phyloP scores from a whole-genome alignment of 1,140 invertebrate species.

The Orchestia grillus region DNA sequence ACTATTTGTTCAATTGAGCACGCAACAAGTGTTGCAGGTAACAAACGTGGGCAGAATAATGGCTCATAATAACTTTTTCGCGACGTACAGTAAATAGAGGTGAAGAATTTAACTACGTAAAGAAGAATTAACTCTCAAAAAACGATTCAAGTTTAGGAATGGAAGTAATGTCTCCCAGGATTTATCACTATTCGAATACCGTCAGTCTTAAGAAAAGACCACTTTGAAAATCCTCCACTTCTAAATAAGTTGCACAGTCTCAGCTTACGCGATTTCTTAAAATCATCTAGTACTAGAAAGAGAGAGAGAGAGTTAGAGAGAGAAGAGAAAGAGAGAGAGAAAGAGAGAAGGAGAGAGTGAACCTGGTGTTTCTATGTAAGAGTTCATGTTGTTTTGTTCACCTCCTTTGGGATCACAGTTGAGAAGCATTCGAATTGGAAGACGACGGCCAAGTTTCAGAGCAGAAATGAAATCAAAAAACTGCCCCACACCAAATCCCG shows the following conservation, averaged over 20 bases:
- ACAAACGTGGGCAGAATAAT: not conserved
- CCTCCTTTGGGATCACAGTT: not conserved
- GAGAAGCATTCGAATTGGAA: not conserved
- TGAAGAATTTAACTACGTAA: not conserved
- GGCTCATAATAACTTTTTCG: not conserved
- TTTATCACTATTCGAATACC: too few species aligned
- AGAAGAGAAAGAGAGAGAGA: too few species aligned
- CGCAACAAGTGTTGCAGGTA: not conserved
- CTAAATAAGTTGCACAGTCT: too few species aligned
- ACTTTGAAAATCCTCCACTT: too few species aligned
- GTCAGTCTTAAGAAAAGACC: too few species aligned
- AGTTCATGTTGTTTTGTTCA: not conserved
- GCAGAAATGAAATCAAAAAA: not conserved
- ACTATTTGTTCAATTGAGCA: not conserved
- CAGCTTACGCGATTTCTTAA: too few species aligned
- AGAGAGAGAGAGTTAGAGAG: too few species aligned
- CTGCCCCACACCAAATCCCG: not conserved
- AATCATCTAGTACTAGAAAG: too few species aligned
- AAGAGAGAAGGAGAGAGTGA: not conserved
- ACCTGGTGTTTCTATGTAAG: not conserved
- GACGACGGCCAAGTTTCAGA: not conserved
- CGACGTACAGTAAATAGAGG: not conserved
- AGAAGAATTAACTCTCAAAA: not conserved
- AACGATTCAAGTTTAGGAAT: not conserved
- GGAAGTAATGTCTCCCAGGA: too few species aligned